Base-by-base conservation (phyloP, 2,797 vertebrate species). In the Hafferia zeledoni region DNA sequence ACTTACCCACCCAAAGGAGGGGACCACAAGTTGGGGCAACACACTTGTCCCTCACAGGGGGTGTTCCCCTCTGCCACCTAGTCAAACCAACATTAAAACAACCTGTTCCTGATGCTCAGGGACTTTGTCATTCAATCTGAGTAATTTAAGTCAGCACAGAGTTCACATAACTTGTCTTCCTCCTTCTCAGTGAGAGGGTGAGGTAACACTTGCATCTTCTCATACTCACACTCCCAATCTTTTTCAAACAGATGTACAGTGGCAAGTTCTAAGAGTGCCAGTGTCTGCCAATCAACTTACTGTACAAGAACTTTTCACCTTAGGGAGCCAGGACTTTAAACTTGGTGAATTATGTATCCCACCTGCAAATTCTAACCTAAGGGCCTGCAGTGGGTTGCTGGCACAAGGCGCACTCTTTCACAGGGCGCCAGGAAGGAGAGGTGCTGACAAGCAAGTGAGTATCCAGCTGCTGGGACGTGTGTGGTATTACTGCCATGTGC, bases 1-100 rank as follows among this genome's bases (percentile, higher is more conserved):
- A 69, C 15, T 27, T 41, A 91, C 55, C 50, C 77, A 92, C 70
- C 46, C 83, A 55, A 94, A 93, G 80, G 72, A 90, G 71, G 33
- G 53, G 65, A 89, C 52, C 46, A 77, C 87, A 88, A 65, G 72
- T 30, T 65, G 14, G 30, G 77, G 49, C 83, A 94, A 78, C 0
- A 3, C 13, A 30, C 61, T 78, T 86, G 57, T 75, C 47, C 53
- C 28, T 71, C 59, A 52, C 33, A 17, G 8, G 5, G 1, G 53
- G 30, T 15, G 56, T 74, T 92, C 23, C 56, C 46, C 65, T 71
- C 64, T 71, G 53, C 52, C 2, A 1, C 24, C n/a, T 44, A 33
- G 28, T 65, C 47, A 89, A 85, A 77, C 37, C 12, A 83, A 60
- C 41, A 49, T 24, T 46, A 68, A 60, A 94, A 63, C 69, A 94